Base-by-base conservation (phyloP, 1,140 invertebrate genomes). In the Calephelis nemesis region DNA sequence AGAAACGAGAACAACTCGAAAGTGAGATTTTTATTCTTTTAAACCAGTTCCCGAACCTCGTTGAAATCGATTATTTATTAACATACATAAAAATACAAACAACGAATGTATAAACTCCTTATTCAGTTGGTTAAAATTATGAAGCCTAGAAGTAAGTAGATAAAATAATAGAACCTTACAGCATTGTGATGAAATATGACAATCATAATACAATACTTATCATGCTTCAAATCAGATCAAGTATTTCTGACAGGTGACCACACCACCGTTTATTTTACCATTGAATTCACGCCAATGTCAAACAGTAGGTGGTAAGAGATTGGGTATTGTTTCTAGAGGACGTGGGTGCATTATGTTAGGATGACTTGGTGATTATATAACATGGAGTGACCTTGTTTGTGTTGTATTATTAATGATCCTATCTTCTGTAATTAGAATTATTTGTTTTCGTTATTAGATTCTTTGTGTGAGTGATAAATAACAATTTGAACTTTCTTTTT, bases 241-340 rank as follows among this genome's bases (percentile, higher is more conserved):
- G 30, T 58, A 58, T 58, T 58, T 58, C 54, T 58, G 30, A 11
- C 54, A 58, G 54, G 54, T 58, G 30, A 58, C 48, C 48, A 49
- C 13, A 58, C 54, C 54, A 58, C 54, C 30, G 54, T 58, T 58
- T 58, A 58, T 58, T 58, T 58, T 40, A 58, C 54, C 30, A 58
- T 69, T 68, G 64, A 73, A 69, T 66, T 52, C 70, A 74, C 64
- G 63, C 49, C 63, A 65, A 70, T 69, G 63, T 75, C 64, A 65
- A 78, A 74, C 78, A 83, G 83, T 87, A 85, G 81, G 83, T 82
- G 82, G 80, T 74, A 70, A 39, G 30, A 40, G 70, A 86, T 87
- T 79, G 82, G 79, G 82, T 74, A 87, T 87, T 87, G 85, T 87
- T 78, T 84, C 39, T 58, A 66, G 50, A 68, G 63, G 60, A 65